Percentiles rank a stretch among this genome's conserved stretches.
Conservation (phyloP, 2,888 invertebrate genomes). For the Euproctis similis region DNA sequence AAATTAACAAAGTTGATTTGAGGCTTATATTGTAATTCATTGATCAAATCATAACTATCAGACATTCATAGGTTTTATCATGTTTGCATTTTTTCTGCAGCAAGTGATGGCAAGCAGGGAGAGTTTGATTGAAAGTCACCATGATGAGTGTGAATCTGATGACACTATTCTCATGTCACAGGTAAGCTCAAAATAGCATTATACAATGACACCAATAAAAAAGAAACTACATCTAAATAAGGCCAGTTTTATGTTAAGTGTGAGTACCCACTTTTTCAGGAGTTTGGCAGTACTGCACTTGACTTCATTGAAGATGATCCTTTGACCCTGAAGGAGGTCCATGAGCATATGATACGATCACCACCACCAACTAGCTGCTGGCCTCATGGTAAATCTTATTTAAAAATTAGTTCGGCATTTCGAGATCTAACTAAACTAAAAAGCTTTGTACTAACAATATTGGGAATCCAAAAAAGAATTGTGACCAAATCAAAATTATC, state of each 20-base stretch:
- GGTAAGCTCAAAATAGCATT: no score
- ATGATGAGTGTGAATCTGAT: conserved; percentile 84
- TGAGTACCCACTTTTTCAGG: conserved; percentile 48
- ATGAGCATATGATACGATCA: conserved; percentile 87
- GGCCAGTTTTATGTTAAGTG: no score
- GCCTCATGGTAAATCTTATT: conserved; percentile 77
- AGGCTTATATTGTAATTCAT: no score
- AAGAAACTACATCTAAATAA: no score
- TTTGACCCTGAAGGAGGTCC: conserved; percentile 84
- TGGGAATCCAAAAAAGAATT: no score
- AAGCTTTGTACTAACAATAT: conserved; percentile 1
- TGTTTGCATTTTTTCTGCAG: conserved; percentile 65
- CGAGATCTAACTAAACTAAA: no score
- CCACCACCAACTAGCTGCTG: conserved; percentile 85
- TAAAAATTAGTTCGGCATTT: no score
- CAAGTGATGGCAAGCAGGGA: conserved; percentile 88
- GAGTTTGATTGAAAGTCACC: conserved; percentile 82
- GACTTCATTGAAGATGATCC: conserved; percentile 80
- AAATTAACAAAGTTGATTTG: neutral
- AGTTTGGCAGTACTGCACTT: conserved; percentile 66
- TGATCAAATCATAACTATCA: no score
- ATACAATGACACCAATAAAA: no score
- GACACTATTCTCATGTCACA: conserved; percentile 86
- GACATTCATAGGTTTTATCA: no score
- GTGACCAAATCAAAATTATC: no score